Conservation (phyloP, 2,888 invertebrate genomes). For the Schizotus pectinicornis region DNA sequence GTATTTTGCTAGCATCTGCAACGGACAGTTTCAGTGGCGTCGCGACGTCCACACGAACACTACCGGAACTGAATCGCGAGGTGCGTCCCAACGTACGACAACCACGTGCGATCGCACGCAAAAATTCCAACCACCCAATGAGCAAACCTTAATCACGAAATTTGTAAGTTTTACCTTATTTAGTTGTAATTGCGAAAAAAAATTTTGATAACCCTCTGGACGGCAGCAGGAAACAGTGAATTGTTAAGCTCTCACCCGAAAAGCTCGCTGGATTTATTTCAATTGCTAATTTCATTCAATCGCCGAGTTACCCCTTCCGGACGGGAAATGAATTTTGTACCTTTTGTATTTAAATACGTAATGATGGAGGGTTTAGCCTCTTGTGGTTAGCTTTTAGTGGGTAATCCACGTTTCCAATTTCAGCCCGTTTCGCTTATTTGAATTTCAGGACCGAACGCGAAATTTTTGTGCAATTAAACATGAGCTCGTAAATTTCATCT, state of each 20-base stretch:
- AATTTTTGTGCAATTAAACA: too few species aligned
- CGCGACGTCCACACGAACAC: constrained; percentile 31
- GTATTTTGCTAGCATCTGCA: constrained; percentile 9
- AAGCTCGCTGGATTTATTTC: neutral
- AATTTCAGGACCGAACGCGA: too few species aligned
- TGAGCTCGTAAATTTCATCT: too few species aligned
- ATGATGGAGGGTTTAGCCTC: constrained; percentile 12
- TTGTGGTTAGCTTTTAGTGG: neutral
- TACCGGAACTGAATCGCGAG: neutral
- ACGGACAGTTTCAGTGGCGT: constrained; percentile 32
- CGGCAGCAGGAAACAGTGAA: neutral
- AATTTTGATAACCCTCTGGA: too few species aligned
- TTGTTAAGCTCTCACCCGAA: neutral
- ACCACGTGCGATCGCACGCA: constrained; percentile 5
- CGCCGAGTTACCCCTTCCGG: neutral
- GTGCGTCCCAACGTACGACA: constrained; percentile 10
- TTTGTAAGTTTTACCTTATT: too few species aligned
- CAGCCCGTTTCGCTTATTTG: constrained; percentile 14
- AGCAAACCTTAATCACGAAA: too few species aligned
- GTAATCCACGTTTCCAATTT: constrained; percentile 4
- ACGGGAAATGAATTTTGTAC: constrained; percentile 7
- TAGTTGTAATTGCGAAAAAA: too few species aligned
- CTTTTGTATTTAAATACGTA: constrained; percentile 14
- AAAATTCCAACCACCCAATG: too few species aligned
- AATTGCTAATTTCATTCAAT: neutral